Base-by-base conservation (phyloP, 2,797 vertebrate species). In the Momotus momota region DNA sequence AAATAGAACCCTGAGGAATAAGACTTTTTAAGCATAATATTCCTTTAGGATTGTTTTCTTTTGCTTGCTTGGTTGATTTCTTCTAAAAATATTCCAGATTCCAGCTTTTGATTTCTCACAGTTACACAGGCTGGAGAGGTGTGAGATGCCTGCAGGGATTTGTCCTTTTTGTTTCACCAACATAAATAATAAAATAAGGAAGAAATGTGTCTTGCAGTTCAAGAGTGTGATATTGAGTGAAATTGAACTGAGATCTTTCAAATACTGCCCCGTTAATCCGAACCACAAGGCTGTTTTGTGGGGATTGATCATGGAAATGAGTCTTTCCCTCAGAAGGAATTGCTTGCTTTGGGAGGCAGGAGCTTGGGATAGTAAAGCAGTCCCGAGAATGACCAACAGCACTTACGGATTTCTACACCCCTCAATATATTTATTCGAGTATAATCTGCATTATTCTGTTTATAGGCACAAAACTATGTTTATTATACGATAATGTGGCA, bases 91-190 rank as follows among this genome's bases (percentile, higher is more conserved):
- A 46, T 85, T 79, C 62, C 62, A 65, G 62, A 23, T 57, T 48
- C 5, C 31, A 45, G 20, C 71, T 81, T 81, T 75, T 81, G 70
- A 80, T 75, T 31, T 79, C 70, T 78, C 73, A 46, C 13, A 66
- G 45, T 33, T 62, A 15, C 1, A 20, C 27, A 74, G 75, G 29
- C 43, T 78, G 61, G 55, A 60, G 61, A 81, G 46, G 0, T 66
- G 71, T 38, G 52, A 93, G 77, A 58, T 66, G 70, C 77, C 62
- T 65, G n/a, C 21, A 55, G 72, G 67, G 64, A 70, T 35, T 27
- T 40, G 41, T 62, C 20, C 18, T 77, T 79, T 75, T 89, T 73
- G 46, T 75, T 79, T 92, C 58, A 75, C 17, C 73, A 49, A 58
- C 8, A 33, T 29, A 71, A 78, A 49, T 16, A 78, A 52, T 52